These are phyloP conservation scores for Drosophila virilis DNA, from an alignment of 1,140 invertebrate genomes.

Conservation along the genomic window DNA sequence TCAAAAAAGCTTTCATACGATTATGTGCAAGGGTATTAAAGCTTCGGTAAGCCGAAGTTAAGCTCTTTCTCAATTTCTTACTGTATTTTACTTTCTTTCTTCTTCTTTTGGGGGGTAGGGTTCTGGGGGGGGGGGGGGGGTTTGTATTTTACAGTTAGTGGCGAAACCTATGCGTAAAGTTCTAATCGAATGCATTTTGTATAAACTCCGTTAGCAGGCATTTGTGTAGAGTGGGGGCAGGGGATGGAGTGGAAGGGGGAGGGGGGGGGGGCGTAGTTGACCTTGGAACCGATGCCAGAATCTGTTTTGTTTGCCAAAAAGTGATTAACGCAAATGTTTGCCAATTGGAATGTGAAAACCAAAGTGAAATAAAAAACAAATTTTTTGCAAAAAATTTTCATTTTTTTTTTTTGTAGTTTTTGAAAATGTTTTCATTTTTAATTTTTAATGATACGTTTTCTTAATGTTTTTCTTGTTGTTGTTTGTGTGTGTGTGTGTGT, in stretches of 20 bases:
- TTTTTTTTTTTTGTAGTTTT: conserved; percentile 65
- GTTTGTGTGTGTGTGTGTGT: neutral
- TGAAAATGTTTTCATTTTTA: conserved; percentile 65
- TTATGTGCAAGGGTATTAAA: neutral
- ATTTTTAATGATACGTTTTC: conserved; percentile 67
- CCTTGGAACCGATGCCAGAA: conserved; percentile 19
- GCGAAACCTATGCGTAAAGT: conserved; percentile 63
- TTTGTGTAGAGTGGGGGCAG: conserved; percentile 1
- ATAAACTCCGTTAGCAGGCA: conserved; percentile 1
- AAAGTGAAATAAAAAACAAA: conserved; percentile 75
- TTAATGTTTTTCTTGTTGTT: conserved; percentile 44
- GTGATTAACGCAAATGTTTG: conserved; percentile 23
- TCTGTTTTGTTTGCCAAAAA: conserved; percentile 18
- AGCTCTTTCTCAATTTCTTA: neutral
- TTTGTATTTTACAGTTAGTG: conserved; percentile 26
- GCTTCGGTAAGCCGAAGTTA: neutral
- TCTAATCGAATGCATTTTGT: conserved; percentile 32
- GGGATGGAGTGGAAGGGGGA: neutral
- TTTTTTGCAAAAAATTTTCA: conserved; percentile 55
- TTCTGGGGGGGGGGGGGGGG: neutral
- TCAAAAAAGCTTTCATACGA: too few relatives aligned
- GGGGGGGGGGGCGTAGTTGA: neutral
- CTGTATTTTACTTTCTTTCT: neutral
- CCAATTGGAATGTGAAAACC: conserved; percentile 55
- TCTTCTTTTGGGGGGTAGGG: neutral